Percentiles rank a stretch among this genome's conserved stretches.
Evolutionary conservation across 2,888 invertebrate species (phyloP).

Genomic region (Rotaria magnacalcarata): DNA sequence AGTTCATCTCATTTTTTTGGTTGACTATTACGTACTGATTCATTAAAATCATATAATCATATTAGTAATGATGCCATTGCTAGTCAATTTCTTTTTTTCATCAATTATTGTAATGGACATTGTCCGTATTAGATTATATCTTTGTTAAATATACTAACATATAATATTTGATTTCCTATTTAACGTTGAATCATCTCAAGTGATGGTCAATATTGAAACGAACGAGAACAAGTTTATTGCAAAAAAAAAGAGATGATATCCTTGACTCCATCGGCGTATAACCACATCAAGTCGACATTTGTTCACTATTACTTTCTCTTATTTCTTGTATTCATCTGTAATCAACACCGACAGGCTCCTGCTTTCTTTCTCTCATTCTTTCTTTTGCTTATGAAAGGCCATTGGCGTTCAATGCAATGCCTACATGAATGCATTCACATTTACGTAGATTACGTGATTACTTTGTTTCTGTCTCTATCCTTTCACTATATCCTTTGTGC

Average conservation of each 20-base stretch:
- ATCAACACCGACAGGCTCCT: background rate
- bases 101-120: background rate
- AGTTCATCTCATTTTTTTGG: background rate
- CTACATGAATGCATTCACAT: background rate
- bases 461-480: background rate
- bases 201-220: slow-evolving; percentile 2
- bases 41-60: background rate
- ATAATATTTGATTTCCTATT: background rate
- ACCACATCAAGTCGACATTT: slow-evolving; percentile 10
- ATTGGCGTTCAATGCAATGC: background rate
- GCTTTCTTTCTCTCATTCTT: background rate
- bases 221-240: background rate
- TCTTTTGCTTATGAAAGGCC: background rate
- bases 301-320: background rate
- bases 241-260: background rate
- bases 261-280: background rate
- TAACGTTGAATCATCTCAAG: background rate
- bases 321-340: background rate
- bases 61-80: background rate
- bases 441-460: slow-evolving; percentile 15
- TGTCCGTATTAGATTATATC: slow-evolving; percentile 1
- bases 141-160: background rate
- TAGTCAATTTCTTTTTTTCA: background rate
- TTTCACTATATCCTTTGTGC: background rate
- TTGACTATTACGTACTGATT: background rate